Evolutionary conservation across 1,140 invertebrate genomes (phyloP), one percentile per base, ranked within the genome.

Genomic region (Colletes gigas): DNA sequence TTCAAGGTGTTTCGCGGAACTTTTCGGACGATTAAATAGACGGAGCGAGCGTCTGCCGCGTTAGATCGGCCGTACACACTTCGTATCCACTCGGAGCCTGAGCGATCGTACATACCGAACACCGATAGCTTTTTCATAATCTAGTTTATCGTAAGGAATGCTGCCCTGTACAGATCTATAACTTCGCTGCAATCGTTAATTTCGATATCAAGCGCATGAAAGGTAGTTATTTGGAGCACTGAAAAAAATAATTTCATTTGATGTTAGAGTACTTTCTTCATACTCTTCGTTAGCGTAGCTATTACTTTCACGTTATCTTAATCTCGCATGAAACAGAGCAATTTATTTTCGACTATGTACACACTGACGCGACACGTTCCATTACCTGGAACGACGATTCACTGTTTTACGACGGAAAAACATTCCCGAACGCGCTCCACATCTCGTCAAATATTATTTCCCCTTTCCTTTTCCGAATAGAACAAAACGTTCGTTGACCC

Each of bases 341-440:
- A 68, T 21, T 52, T 68, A 57, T 15, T 57, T 71, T 54, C 55
- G 55, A 71, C n/a, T 54, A 41, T 65, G 65, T 65, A 63, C 50
- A 47, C 54, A 10, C 47, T 19, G 60, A 54, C 21, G 54, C 54
- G 57, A 72, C 57, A 30, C 57, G 57, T 60, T 21, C n/a, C n/a
- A 60, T 60, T 44, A 72, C 39, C 15, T 62, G 59, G 41, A 21
- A 60, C 41, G 30, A 5, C 5, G 47, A 17, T 8, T 17, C 4
- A 14, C n/a, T 30, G 47, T 52, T 21, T 5, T 7, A 39, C 10
- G 4, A 10, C 9, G 39, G 15, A 74, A 66, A 59, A 73, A 74
- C 12, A 65, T 41, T 30, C 2, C 17, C 1, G 3, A 15, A 59
- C 12, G 54, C 7, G 17, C 4, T 47, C 19, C 8, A 30, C 15